Percentiles rank a stretch among this genome's conserved stretches.
Evolutionary conservation across 1,140 invertebrate genomes (phyloP).

Genomic region (Oscheius sp.): DNA sequence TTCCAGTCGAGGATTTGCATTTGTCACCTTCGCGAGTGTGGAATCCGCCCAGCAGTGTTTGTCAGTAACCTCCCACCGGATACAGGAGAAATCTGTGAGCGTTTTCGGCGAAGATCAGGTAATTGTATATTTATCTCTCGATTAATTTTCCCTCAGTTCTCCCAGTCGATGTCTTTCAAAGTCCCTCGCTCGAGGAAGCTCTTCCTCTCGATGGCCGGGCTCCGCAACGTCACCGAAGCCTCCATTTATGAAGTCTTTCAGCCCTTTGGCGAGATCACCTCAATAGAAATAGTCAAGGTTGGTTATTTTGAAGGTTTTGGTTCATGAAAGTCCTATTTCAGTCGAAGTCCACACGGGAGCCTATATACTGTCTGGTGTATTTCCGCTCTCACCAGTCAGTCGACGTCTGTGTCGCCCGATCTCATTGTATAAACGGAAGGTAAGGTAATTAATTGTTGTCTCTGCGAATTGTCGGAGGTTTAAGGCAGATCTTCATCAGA

Average conservation of each 20-base stretch:
- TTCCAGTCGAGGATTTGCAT: slow-evolving; percentile 2
- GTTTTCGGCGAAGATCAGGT: slow-evolving; percentile 7
- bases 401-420: not conserved
- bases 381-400: not conserved
- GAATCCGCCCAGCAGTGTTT: not conserved
- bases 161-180: not conserved
- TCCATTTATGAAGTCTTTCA: not conserved
- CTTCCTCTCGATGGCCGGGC: slow-evolving; percentile 11
- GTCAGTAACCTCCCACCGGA: not conserved
- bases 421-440: not conserved
- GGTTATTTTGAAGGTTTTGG: not conserved
- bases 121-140: slow-evolving; percentile 5
- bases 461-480: too few relatives aligned
- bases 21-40: not conserved
- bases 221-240: not conserved
- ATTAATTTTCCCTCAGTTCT: not conserved
- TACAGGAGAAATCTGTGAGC: not conserved
- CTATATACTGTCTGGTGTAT: not conserved
- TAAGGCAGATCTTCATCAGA: not conserved
- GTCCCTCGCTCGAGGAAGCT: slow-evolving; percentile 12
- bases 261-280: slow-evolving; percentile 15
- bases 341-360: not conserved
- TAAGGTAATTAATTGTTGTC: not conserved
- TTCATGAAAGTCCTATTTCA: not conserved
- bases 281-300: not conserved